These are phyloP conservation scores for Drosophila elegans DNA, from an alignment of 1,140 invertebrate species.

Conservation along the genomic window DNA sequence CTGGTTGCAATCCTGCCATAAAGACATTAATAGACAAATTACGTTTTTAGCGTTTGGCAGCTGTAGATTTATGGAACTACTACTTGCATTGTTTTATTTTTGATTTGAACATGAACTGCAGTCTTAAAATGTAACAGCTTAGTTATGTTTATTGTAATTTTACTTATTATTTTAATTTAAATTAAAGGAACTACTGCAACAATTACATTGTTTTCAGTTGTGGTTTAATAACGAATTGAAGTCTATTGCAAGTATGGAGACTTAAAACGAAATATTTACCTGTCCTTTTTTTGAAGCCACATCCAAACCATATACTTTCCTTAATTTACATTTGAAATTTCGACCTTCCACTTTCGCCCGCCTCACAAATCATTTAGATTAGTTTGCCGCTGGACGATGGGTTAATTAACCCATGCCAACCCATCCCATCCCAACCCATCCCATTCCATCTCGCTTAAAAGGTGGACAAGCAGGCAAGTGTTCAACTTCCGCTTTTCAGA, in stretches of 20 bases:
- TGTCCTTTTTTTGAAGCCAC: background rate
- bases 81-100: background rate
- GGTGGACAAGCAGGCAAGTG: constrained; percentile 42
- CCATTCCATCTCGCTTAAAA: constrained; percentile 7
- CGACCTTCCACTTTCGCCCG: background rate
- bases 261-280: too few species aligned
- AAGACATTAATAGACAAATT: constrained; percentile 23
- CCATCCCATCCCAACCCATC: too few species aligned
- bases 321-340: background rate
- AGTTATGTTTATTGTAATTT: too few species aligned
- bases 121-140: too few species aligned
- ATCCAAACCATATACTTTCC: background rate
- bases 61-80: background rate
- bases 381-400: constrained; percentile 11
- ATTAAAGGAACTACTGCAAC: too few species aligned
- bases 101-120: too few species aligned
- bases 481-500: constrained; percentile 25
- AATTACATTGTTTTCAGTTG: too few species aligned
- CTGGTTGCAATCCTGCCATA: constrained; percentile 19
- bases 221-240: too few species aligned
- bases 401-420: constrained; percentile 26
- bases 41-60: background rate
- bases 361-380: constrained; percentile 27
- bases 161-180: too few species aligned
- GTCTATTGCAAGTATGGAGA: too few species aligned